These are phyloP conservation scores for Heterodera schachtii DNA, from an alignment of 1,140 invertebrate species.

Conservation along the genomic window DNA sequence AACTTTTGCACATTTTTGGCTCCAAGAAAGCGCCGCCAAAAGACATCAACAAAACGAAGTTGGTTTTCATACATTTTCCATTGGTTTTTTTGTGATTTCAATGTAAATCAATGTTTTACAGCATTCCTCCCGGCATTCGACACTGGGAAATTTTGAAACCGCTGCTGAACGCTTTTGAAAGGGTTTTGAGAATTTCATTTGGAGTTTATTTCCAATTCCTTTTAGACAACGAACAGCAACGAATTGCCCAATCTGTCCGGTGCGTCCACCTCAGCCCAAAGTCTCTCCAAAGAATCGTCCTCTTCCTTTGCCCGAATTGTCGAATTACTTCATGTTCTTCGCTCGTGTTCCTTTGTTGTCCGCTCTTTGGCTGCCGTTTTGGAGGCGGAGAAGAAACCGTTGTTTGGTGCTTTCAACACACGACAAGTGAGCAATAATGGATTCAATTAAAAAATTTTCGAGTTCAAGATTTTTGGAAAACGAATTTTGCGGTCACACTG, in stretches of 20 bases:
- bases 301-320: slow-evolving; percentile 20
- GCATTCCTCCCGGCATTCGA: slow-evolving; percentile 20
- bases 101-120: not conserved
- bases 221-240: not conserved
- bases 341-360: slow-evolving; percentile 55
- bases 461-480: too few relatives aligned
- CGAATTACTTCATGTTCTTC: slow-evolving; percentile 44
- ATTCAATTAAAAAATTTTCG: too few relatives aligned
- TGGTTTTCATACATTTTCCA: not conserved
- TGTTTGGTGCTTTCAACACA: slow-evolving; percentile 64
- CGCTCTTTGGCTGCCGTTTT: slow-evolving; percentile 51
- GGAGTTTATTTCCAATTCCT: not conserved
- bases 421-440: slow-evolving; percentile 48
- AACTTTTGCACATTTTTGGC: slow-evolving; percentile 20
- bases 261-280: not conserved
- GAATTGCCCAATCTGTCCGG: not conserved
- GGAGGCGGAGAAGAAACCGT: slow-evolving; percentile 58
- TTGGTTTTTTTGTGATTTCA: too few relatives aligned
- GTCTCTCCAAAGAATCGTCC: not conserved
- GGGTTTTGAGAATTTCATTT: slow-evolving; percentile 6
- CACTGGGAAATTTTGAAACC: slow-evolving; percentile 28
- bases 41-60: slow-evolving; percentile 21
- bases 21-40: slow-evolving; percentile 13
- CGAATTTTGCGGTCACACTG: too few relatives aligned
- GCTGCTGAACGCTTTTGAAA: slow-evolving; percentile 4